Evolutionary conservation across 2,797 vertebrate species (phyloP), one percentile per base, ranked within the genome.

Genomic region (Parauchenoglanis ngamensis): DNA sequence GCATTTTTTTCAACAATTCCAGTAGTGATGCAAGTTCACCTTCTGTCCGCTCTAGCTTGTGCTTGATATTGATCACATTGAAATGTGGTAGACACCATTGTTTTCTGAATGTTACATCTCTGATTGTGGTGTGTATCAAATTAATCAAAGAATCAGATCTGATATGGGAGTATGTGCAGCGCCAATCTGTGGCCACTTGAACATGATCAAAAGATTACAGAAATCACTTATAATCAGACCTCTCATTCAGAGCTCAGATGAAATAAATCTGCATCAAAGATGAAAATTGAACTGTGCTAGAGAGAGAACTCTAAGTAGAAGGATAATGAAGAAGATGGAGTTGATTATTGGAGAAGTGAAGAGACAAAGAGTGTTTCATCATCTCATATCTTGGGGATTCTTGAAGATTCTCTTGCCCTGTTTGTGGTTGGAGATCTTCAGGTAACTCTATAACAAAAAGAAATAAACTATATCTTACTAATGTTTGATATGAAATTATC

Each of bases 111-210:
- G 65, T 56, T 63, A 72, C 31, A 61, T 67, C 77, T 85, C 56
- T 86, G 89, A 90, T 89, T 89, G 72, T 84, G 84, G 85, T 65
- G 72, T 49, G 68, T 59, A 85, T 67, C n/a, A 46, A 85, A 90
- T 87, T 72, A 90, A 84, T 88, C 31, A 86, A 87, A 87, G 88
- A 68, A 35, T 44, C 46, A 76, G 70, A 85, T 86, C 86, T 89
- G 59, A 90, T 89, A 13, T 76, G 59, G 85, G 85, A 89, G 25
- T 80, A 46, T 44, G 77, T 84, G 72, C 65, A 63, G 79, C 25
- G 68, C 73, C 88, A 87, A 92, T 92, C 86, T 92, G 25, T 67
- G 90, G 81, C 85, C 88, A 89, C 91, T 92, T 92, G 84, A 89
- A 28, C 85, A 87, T 90, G 87, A 93, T 91, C 90, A 91, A 67